phyloP scores from a whole-genome alignment of 2,888 invertebrate species.

The Mythimna impura region DNA sequence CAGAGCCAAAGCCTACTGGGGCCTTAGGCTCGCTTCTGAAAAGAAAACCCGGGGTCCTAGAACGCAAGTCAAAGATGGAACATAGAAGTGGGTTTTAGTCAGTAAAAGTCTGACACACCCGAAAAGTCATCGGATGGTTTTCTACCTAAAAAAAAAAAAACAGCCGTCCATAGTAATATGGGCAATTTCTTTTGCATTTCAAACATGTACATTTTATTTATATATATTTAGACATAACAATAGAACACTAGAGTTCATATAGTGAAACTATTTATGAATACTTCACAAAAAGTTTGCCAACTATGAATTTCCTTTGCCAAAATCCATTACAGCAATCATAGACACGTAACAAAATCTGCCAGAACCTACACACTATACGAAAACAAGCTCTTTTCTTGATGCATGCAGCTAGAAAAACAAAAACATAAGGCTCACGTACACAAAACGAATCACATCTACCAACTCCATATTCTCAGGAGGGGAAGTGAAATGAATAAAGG shows the following conservation, averaged over 20 bases:
- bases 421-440: conserved; percentile 50
- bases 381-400: conserved; percentile 24
- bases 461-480: conserved; percentile 60
- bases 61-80: no score
- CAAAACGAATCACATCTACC: conserved; percentile 62
- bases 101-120: no score
- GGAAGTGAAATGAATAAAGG: conserved; percentile 69
- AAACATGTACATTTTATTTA: no score
- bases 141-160: no score
- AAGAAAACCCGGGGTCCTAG: no score
- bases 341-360: conserved; percentile 20
- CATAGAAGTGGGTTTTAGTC: no score
- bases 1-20: no score
- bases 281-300: conserved; percentile 2
- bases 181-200: no score
- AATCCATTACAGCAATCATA: conserved; percentile 44
- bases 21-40: no score
- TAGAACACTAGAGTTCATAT: background rate
- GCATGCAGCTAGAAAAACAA: conserved; percentile 35
- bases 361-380: background rate
- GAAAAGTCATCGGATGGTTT: no score
- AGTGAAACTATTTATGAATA: background rate
- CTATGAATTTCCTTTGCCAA: conserved; percentile 14
- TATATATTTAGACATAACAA: background rate
- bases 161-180: no score